phyloP scores from a whole-genome alignment of 1,140 invertebrate genomes.

The Pomacea maculata region DNA sequence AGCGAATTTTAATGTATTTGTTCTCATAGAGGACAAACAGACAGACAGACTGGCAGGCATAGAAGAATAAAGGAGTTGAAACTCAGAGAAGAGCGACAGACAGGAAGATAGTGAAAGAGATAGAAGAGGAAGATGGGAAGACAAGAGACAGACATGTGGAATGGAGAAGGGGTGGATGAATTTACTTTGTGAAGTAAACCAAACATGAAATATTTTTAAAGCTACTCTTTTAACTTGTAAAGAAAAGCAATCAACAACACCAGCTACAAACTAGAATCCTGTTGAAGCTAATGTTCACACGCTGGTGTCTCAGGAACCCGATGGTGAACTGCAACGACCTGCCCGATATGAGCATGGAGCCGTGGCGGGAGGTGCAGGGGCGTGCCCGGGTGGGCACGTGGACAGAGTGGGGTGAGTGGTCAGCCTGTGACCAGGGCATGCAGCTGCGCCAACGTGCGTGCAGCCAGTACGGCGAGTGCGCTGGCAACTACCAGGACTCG shows the following conservation, averaged over 20 bases:
- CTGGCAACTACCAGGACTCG: not conserved
- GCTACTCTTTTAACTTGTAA: not conserved
- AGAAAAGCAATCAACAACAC: not conserved
- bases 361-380: not conserved
- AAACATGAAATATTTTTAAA: too few relatives aligned
- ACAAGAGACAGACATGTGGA: too few relatives aligned
- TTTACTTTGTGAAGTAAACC: too few relatives aligned
- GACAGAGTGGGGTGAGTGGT: not conserved
- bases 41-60: too few relatives aligned
- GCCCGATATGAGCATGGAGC: not conserved
- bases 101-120: too few relatives aligned
- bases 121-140: too few relatives aligned
- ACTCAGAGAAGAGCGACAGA: too few relatives aligned
- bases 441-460: not conserved
- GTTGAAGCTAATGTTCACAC: not conserved
- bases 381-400: not conserved
- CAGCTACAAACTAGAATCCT: not conserved
- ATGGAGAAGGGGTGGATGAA: too few relatives aligned
- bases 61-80: too few relatives aligned
- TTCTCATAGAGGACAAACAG: too few relatives aligned
- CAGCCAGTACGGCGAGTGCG: slow-evolving; percentile 5
- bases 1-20: too few relatives aligned
- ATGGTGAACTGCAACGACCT: not conserved
- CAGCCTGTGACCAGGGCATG: not conserved
- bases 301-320: not conserved